Base-by-base conservation (phyloP, 37 sponge, comb jelly and placozoan species). In the Diacarnus erythraeanus region DNA sequence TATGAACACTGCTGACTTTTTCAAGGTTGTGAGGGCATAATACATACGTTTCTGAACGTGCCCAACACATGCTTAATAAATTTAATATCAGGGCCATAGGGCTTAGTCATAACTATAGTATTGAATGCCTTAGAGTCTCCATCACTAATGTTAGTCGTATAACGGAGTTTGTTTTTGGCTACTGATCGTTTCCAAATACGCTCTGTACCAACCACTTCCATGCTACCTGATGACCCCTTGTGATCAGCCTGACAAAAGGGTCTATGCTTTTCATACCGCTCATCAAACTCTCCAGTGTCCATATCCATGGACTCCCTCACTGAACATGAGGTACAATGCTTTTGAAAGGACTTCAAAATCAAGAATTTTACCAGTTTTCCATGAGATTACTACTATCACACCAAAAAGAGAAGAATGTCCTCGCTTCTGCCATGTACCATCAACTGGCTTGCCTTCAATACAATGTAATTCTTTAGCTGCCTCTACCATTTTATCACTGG, bases 1-100 rank as follows among this genome's bases (percentile, higher is more conserved):
- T 70, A 15, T 70, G 71, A 37, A 70, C 39, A 35, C 36, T 38
- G 9, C 71, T n/a, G n/a, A n/a, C n/a, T 70, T n/a, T n/a, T n/a
- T n/a, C n/a, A n/a, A n/a, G n/a, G n/a, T n/a, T n/a, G n/a, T n/a
- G n/a, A n/a, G n/a, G n/a, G n/a, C n/a, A n/a, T n/a, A n/a, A n/a
- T n/a, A n/a, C n/a, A n/a, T n/a, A n/a, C n/a, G 8, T n/a, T n/a
- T n/a, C n/a, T n/a, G n/a, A n/a, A n/a, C n/a, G n/a, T n/a, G n/a
- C 71, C 9, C 30, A 38, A 35, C 71, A 70, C 71, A 25, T 64
- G 65, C n/a, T 64, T 64, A 25, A 25, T 64, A 9, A 64, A 20
- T 64, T 64, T 20, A 25, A 64, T 27, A 64, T 25, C n/a, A 20
- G n/a, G 29, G n/a, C 65, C 15, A 20, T 64, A 64, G n/a, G 65